Base-by-base conservation (phyloP, 2,797 vertebrate species). In the Pseudochirops corinnae region DNA sequence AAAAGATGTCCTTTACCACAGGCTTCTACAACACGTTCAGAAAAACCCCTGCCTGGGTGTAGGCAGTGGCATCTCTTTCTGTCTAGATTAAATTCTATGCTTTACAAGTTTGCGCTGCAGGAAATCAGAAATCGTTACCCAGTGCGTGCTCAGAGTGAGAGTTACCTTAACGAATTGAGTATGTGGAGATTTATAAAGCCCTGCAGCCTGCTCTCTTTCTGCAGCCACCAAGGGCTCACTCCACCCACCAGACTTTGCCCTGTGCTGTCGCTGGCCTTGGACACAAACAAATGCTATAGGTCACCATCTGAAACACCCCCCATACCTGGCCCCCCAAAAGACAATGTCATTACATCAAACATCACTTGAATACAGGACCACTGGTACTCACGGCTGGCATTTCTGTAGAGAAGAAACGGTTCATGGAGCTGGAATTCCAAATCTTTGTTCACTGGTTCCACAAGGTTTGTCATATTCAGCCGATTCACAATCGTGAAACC, bases 401-500 rank as follows among this genome's bases (percentile, higher is more conserved):
- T 99, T 98, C 99, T 99, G 97, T 99, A 99, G 53, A 99, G 99
- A 96, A 99, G 99, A 98, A 99, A 99, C 9, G 99, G 99, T 97
- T 99, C 99, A 93, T 99, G 99, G 74, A 99, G 99, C 98, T 99
- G 99, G 98, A 99, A 99, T 97, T 99, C 99, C 97, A 99, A 97
- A 97, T 99, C 99, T 98, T 99, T 99, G 98, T 99, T 99, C 97
- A 99, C 99, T 1, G 99, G 99, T 98, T 99, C 99, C 98, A 99
- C 99, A 60, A 99, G 98, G 97, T 99, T 99, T 96, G 99, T 99
- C 97, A 99, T 99, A 97, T 99, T 99, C 93, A 99, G 98, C 94
- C 99, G 99, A 98, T 99, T 99, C 99, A 99, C 99, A 97, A 99
- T 99, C 0, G 99, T 99, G 98, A 99, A 99, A 97, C 99, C 99